Base-by-base conservation (phyloP, 2,888 invertebrate genomes). In the Cryptosula pallasiana region DNA sequence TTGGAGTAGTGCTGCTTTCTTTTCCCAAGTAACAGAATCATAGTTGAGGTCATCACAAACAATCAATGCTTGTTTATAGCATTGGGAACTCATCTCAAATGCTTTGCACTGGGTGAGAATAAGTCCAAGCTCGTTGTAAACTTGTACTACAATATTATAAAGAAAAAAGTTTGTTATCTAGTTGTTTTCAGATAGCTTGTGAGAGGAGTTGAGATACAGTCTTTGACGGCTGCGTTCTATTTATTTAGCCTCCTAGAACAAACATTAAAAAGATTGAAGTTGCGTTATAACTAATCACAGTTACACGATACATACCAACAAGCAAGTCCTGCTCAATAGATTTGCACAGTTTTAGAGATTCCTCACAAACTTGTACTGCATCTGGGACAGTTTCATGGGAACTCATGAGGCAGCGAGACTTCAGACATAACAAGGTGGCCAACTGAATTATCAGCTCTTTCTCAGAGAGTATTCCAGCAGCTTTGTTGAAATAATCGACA, bases 111-210 rank as follows among this genome's bases (percentile, higher is more conserved):
- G 80, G 2, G 80, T 79, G 73, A 76, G 81, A 9, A 78, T 72
- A 55, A 82, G 72, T 0, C 81, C 81, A 9, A 82, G 71, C 70
- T 81, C 81, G 75, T 79, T 80, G 71, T 78, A 77, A 20, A 81
- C 73, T 58, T 77, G 77, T n/a, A 75, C 82, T 82, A 78, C 34
- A 74, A 72, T 45, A 29, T 25, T 16, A 13, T 45, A 16, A 57
- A 57, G n/a, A 57, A 23, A 20, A 13, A 45, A 45, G 20, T 5
- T 45, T 45, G 45, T 13, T n/a, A n/a, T n/a, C n/a, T n/a, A n/a
- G n/a, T n/a, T n/a, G n/a, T n/a, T n/a, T n/a, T n/a, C n/a, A n/a
- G n/a, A n/a, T n/a, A n/a, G n/a, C n/a, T n/a, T n/a, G n/a, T n/a
- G n/a, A n/a, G n/a, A n/a, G n/a, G n/a, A n/a, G n/a, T n/a, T n/a